phyloP scores from a whole-genome alignment of 1,140 invertebrate species.

The Hylyphantes graminicola region DNA sequence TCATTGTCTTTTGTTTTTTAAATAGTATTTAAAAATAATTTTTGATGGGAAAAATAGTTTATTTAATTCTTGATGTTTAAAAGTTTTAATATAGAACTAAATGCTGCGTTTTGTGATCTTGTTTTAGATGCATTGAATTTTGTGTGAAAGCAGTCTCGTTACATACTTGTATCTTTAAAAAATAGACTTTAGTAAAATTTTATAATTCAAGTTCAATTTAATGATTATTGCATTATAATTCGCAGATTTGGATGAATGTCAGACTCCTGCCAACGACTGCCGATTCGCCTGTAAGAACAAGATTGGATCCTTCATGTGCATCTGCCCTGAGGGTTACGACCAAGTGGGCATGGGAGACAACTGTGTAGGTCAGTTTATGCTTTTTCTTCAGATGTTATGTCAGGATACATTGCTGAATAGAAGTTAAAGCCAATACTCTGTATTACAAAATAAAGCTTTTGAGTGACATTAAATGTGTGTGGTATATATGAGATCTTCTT shows the following conservation, averaged over 20 bases:
- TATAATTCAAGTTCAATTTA: not conserved
- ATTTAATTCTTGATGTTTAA: too few species aligned
- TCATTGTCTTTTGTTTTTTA: too few species aligned
- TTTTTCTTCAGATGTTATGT: too few species aligned
- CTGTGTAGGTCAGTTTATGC: conserved; percentile 73
- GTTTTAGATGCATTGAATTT: not conserved
- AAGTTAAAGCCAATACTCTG: too few species aligned
- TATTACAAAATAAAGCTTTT: not conserved
- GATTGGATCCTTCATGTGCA: conserved; percentile 86
- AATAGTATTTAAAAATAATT: too few species aligned
- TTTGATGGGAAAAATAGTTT: too few species aligned
- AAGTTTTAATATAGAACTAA: too few species aligned
- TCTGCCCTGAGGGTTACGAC: conserved; percentile 86
- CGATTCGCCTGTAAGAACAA: conserved; percentile 86
- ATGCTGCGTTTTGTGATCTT: too few species aligned
- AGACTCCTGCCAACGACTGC: conserved; percentile 79
- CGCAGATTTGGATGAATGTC: conserved; percentile 88
- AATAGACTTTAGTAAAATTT: not conserved
- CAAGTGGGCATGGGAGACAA: conserved; percentile 79
- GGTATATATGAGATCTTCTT: too few species aligned
- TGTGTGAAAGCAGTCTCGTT: not conserved
- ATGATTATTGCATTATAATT: not conserved
- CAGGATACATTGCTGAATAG: too few species aligned
- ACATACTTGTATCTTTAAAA: not conserved
- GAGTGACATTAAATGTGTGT: too few species aligned